Conservation (phyloP, 2,888 invertebrate species). For the Leptinotarsa rubiginosa region DNA sequence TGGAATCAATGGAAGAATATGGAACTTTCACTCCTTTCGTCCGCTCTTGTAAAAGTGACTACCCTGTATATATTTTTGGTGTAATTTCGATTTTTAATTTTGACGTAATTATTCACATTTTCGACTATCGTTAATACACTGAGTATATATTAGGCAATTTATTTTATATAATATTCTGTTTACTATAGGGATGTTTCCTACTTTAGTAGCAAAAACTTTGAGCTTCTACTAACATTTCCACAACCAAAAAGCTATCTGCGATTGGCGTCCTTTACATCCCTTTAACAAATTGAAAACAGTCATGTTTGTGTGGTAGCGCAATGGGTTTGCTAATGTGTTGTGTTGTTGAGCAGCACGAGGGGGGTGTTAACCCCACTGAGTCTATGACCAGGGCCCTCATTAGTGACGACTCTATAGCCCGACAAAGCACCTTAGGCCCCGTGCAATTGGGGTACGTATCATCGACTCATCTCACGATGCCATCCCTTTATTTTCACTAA, state of each 20-base stretch:
- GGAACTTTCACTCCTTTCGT: no score
- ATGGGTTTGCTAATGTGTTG: constrained; percentile 63
- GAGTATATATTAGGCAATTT: no score
- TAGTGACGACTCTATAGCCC: constrained; percentile 87
- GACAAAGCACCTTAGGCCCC: constrained; percentile 88
- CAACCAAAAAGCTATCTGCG: neutral
- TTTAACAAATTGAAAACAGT: constrained; percentile 44
- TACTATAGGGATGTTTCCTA: no score
- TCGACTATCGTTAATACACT: no score
- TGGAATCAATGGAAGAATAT: no score
- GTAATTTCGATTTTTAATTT: no score
- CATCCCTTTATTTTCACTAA: constrained; percentile 5
- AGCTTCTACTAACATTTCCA: no score
- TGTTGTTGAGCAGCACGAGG: constrained; percentile 86
- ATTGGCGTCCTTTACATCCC: neutral
- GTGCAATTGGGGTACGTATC: constrained; percentile 95
- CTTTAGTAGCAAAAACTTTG: no score
- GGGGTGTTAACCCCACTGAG: constrained; percentile 92
- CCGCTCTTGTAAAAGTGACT: no score
- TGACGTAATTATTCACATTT: no score
- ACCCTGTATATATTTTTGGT: no score
- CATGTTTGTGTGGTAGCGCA: constrained; percentile 50
- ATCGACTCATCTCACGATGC: constrained; percentile 50
- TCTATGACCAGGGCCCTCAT: constrained; percentile 96
- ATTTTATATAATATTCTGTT: no score